Percentiles rank a stretch among this genome's conserved stretches.
Conservation (phyloP, 2,113 vertebrate species). For the Tetraodon nigroviridis region DNA sequence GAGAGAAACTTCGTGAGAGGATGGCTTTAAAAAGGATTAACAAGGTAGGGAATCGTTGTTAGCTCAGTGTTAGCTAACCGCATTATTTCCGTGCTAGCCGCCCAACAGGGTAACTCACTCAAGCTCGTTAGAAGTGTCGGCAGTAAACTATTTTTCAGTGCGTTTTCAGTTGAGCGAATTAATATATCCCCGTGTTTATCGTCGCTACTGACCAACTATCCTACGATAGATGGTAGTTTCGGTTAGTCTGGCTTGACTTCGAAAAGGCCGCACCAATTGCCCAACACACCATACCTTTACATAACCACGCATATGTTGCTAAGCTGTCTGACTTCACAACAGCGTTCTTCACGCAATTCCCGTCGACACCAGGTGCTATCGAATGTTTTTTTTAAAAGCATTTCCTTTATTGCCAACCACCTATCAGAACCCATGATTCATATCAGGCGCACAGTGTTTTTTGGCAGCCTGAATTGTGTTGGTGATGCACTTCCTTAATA, state of each 20-base stretch:
- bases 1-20: constrained; percentile 35
- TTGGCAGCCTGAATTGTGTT: constrained; percentile 9
- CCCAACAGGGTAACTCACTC: constrained; percentile 28
- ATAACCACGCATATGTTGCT: neutral
- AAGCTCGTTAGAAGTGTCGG: constrained; percentile 4
- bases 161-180: too few species aligned
- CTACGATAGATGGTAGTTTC: constrained; percentile 25
- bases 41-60: constrained; percentile 62
- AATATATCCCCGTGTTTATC: too few species aligned
- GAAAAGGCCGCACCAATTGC: constrained; percentile 35
- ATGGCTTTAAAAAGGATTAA: constrained; percentile 78
- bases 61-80: neutral
- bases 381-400: neutral
- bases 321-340: neutral
- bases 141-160: neutral
- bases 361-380: too few species aligned
- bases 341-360: too few species aligned
- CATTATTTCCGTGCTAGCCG: constrained; percentile 42
- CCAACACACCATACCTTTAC: constrained; percentile 17
- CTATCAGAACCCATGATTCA: constrained; percentile 48
- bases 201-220: neutral
- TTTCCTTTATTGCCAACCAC: neutral
- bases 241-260: neutral
- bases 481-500: constrained; percentile 51
- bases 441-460: constrained; percentile 1